Conservation (phyloP, 92 coral and sea anemone genomes). For the Siderastrea siderea region DNA sequence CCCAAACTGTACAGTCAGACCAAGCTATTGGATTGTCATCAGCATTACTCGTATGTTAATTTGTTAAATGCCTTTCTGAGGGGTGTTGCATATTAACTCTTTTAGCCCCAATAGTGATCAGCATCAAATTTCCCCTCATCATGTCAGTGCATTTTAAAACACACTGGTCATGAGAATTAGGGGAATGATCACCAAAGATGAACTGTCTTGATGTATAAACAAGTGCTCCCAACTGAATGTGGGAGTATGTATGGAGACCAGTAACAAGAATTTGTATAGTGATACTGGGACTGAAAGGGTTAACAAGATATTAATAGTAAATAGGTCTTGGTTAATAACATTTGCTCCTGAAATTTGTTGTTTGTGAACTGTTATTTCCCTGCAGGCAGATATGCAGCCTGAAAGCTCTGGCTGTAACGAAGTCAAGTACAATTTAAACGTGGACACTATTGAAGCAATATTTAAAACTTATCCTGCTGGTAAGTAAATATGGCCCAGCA, state of each 20-base stretch:
- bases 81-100: neutral
- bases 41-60: slow-evolving; percentile 85
- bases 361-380: neutral
- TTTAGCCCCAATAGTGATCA: neutral
- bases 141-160: too few relatives aligned
- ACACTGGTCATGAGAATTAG: too few relatives aligned
- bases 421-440: slow-evolving; percentile 93
- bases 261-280: too few relatives aligned
- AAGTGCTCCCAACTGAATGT: too few relatives aligned
- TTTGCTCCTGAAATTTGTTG: neutral
- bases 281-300: too few relatives aligned
- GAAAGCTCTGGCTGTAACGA: slow-evolving; percentile 99
- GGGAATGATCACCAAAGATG: too few relatives aligned
- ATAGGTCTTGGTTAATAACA: too few relatives aligned
- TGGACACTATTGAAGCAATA: slow-evolving; percentile 96
- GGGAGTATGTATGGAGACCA: too few relatives aligned
- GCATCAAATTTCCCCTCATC: too few relatives aligned
- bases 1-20: slow-evolving; percentile 22
- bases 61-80: neutral
- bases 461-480: slow-evolving; percentile 99
- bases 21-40: slow-evolving; percentile 93
- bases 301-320: too few relatives aligned
- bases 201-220: too few relatives aligned
- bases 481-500: slow-evolving; percentile 7
- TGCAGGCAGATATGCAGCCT: slow-evolving; percentile 94